phyloP scores from a whole-genome alignment of 1,140 invertebrate species.

The Steinernema feltiae region DNA sequence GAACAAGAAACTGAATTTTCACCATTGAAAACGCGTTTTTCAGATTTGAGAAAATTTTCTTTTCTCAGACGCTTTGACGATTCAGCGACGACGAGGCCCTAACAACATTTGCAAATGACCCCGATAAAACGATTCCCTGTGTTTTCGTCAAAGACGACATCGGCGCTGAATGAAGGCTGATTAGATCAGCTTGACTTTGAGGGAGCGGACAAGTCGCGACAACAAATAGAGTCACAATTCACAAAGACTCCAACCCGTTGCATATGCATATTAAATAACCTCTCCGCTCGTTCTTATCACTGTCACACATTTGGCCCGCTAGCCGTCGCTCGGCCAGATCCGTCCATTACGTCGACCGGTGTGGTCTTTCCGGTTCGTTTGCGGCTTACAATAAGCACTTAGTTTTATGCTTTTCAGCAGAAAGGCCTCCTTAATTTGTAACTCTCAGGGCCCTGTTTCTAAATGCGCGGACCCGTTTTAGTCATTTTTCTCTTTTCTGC shows the following conservation, averaged over 20 bases:
- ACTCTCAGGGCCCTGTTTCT: not conserved
- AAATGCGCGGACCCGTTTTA: not conserved
- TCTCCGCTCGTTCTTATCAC: not conserved
- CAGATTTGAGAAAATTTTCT: not conserved
- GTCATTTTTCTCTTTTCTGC: not conserved
- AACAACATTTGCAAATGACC: conserved; percentile 9
- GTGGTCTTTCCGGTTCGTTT: not conserved
- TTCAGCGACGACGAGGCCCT: not conserved
- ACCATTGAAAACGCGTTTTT: not conserved
- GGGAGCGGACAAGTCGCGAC: not conserved
- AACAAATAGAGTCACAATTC: conserved; percentile 2
- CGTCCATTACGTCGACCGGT: not conserved
- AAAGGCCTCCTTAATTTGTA: not conserved
- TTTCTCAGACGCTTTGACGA: not conserved
- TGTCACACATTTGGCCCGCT: not conserved
- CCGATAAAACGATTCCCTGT: conserved; percentile 10
- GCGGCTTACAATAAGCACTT: not conserved
- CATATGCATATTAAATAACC: not conserved
- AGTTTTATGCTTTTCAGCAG: not conserved
- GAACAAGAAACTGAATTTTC: not conserved
- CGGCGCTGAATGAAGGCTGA: not conserved
- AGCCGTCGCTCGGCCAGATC: not conserved
- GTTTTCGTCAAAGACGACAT: not conserved
- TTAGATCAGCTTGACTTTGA: not conserved
- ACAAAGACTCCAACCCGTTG: not conserved